Evolutionary conservation across 2,797 vertebrate species (phyloP), one percentile per base, ranked within the genome.

Genomic region (Megalops cyprinoides): DNA sequence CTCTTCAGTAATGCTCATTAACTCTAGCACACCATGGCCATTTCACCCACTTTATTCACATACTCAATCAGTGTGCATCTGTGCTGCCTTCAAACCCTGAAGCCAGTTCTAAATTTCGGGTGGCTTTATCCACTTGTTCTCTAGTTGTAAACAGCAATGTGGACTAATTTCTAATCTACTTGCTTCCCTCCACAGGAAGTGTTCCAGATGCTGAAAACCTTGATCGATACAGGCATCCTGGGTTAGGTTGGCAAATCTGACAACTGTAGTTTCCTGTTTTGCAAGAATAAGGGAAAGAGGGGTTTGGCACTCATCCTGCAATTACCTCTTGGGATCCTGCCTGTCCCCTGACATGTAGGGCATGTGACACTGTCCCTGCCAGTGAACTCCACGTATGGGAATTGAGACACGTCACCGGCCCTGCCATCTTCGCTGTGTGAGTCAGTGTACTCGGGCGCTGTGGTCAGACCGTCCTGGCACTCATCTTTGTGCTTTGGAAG

Each of bases 301-400:
- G 37, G 31, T 86, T 60, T 15, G 62, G 55, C 7, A 6, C 14
- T n/a, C 5, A 14, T 4, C 42, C 34, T 23, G 18, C 1, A 42
- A 82, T 49, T 92, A 99, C 98, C 98, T 90, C 97, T 92, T 8
- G 98, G 98, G 89, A 99, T 99, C 86, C 98, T 94, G 80, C 98
- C 98, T 0, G 98, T 99, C 86, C 97, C 98, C 89, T 99, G 98
- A 87, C 98, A 99, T 0, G 98, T 98, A 3, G 97, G 97, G 78
- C 98, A 99, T 0, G 98, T 99, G 65, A 99, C 97, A 0, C 98
- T 98, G 90, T 99, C 98, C 84, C 97, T 94, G 55, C 98, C 98
- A 0, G 97, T 98, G 86, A 98, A 98, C 87, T 98, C 97, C 87
- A 98, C 96, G 1, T 98, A 98, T 0, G 98, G 98, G 87, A 99